Percentiles rank a stretch among this genome's conserved stretches.
Conservation (phyloP, 2,113 vertebrate genomes). For the Pleuronectes platessa region DNA sequence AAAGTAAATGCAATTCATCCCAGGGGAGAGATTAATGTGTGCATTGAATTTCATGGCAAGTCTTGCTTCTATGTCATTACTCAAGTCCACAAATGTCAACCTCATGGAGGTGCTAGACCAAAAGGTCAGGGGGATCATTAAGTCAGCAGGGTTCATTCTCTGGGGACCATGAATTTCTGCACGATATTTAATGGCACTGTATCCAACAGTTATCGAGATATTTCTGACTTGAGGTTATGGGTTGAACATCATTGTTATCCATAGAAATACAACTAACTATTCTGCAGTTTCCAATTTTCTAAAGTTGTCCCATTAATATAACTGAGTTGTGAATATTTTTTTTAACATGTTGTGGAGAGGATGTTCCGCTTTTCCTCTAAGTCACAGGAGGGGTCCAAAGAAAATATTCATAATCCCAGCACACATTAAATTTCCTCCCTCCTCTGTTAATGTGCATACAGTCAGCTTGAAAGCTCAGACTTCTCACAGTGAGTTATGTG, state of each 20-base stretch:
- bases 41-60: neutral
- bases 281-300: no score
- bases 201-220: neutral
- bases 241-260: neutral
- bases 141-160: no score
- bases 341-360: neutral
- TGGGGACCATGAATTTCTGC: neutral
- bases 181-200: neutral
- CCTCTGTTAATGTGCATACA: neutral
- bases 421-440: neutral
- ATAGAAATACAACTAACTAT: no score
- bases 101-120: no score
- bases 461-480: slow-evolving; percentile 20
- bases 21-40: neutral
- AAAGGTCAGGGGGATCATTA: no score
- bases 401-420: neutral
- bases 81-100: neutral
- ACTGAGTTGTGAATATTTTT: neutral
- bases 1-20: no score
- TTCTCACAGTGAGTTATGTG: slow-evolving; percentile 36
- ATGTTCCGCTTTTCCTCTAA: neutral
- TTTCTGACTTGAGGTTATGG: neutral
- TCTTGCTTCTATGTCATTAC: neutral
- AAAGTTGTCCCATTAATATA: neutral
- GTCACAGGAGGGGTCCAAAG: neutral